Conservation (phyloP, 2,113 vertebrate genomes). For the Amphilophus citrinellus region DNA sequence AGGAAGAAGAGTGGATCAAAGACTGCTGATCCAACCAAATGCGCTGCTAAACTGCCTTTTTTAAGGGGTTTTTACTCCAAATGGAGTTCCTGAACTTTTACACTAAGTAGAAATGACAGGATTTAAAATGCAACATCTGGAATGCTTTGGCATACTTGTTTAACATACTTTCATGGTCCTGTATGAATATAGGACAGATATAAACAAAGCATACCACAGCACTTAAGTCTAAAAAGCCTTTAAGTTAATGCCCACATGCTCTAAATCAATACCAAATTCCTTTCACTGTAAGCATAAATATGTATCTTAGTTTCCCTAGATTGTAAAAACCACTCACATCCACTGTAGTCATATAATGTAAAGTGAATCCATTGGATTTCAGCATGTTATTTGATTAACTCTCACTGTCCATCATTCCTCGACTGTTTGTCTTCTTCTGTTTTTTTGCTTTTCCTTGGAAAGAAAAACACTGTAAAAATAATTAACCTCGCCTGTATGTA, state of each 20-base stretch:
- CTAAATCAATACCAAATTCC: constrained; percentile 73
- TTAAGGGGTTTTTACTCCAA: constrained; percentile 72
- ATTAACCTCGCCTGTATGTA: constrained; percentile 49
- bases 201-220: constrained; percentile 70
- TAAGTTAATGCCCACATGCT: constrained; percentile 69
- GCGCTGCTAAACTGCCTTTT: constrained; percentile 67
- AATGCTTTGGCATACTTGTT: constrained; percentile 70
- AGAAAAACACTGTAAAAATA: constrained; percentile 52
- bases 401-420: constrained; percentile 29
- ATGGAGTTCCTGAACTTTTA: constrained; percentile 67
- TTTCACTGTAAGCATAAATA: constrained; percentile 62
- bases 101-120: constrained; percentile 76
- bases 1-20: constrained; percentile 66
- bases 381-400: constrained; percentile 41
- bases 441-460: constrained; percentile 25
- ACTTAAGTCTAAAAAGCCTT: constrained; percentile 69
- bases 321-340: constrained; percentile 69
- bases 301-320: constrained; percentile 60
- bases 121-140: constrained; percentile 77
- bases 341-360: constrained; percentile 51
- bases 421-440: constrained; percentile 20
- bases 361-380: constrained; percentile 54
- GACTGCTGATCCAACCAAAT: constrained; percentile 69
- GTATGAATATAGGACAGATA: constrained; percentile 62
- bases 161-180: constrained; percentile 54